These are phyloP conservation scores for Hemiprocne comata DNA, from an alignment of 2,113 vertebrate genomes.

Conservation along the genomic window DNA sequence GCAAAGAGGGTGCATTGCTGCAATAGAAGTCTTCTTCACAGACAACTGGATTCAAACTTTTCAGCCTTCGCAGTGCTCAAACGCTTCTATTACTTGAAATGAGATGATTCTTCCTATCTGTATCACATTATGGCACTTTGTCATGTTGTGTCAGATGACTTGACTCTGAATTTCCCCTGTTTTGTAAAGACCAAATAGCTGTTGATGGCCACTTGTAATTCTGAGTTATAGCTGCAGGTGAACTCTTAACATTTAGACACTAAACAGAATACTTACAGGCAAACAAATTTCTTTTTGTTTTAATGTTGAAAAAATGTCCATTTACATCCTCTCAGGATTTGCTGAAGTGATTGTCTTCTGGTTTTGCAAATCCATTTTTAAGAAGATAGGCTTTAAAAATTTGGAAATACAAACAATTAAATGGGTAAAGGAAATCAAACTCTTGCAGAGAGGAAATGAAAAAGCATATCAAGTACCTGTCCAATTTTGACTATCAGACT, in stretches of 20 bases:
- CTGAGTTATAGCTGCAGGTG: background rate
- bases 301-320: background rate
- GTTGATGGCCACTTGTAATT: background rate
- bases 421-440: constrained; percentile 24
- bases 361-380: background rate
- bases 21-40: background rate
- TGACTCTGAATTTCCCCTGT: background rate
- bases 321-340: background rate
- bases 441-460: constrained; percentile 4
- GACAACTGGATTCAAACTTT: background rate
- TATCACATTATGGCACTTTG: background rate
- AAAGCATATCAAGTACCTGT: background rate
- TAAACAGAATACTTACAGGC: background rate
- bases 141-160: background rate
- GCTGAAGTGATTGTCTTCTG: background rate
- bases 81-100: background rate
- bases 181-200: background rate
- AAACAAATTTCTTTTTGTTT: background rate
- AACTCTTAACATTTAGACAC: background rate
- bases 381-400: background rate
- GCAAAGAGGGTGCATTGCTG: background rate
- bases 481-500: background rate
- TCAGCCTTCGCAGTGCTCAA: background rate
- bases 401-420: background rate
- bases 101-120: background rate